Conservation (phyloP, 2,113 vertebrate genomes). For the Percopsis transmontana region DNA sequence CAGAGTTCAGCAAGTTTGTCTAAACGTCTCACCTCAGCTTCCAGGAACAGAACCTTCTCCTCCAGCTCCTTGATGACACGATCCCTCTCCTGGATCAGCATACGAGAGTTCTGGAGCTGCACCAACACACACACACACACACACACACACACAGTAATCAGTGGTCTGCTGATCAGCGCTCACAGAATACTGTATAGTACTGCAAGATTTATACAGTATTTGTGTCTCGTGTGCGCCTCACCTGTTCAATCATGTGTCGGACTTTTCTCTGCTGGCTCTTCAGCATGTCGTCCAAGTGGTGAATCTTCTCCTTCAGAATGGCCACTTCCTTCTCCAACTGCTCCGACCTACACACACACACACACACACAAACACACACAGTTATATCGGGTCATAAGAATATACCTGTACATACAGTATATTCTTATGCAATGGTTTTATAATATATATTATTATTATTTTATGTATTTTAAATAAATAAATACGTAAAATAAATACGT, state of each 20-base stretch:
- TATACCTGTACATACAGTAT: neutral
- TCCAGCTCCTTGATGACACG: constrained; percentile 87
- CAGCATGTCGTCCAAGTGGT: constrained; percentile 95
- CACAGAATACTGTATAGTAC: constrained; percentile 48
- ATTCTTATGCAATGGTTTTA: too few species aligned
- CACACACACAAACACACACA: constrained; percentile 33
- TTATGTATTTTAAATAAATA: too few species aligned
- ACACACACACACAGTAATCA: constrained; percentile 22
- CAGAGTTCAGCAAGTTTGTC: neutral
- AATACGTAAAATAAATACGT: too few species aligned
- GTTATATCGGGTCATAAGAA: neutral
- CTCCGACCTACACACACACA: constrained; percentile 75
- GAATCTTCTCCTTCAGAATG: constrained; percentile 89
- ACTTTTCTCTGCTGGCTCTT: constrained; percentile 96
- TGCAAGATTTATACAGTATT: neutral
- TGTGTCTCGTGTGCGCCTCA: constrained; percentile 49
- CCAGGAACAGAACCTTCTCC: constrained; percentile 88
- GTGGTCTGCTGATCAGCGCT: constrained; percentile 10
- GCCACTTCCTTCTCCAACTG: constrained; percentile 89
- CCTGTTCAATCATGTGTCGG: constrained; percentile 97
- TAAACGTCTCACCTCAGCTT: constrained; percentile 84
- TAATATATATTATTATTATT: too few species aligned
- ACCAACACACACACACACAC: constrained; percentile 23
- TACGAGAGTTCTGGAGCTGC: constrained; percentile 95
- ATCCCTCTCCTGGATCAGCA: constrained; percentile 89